These are phyloP conservation scores for Megaustenia siamemsis DNA, from an alignment of 2,888 invertebrate genomes.

Conservation along the genomic window DNA sequence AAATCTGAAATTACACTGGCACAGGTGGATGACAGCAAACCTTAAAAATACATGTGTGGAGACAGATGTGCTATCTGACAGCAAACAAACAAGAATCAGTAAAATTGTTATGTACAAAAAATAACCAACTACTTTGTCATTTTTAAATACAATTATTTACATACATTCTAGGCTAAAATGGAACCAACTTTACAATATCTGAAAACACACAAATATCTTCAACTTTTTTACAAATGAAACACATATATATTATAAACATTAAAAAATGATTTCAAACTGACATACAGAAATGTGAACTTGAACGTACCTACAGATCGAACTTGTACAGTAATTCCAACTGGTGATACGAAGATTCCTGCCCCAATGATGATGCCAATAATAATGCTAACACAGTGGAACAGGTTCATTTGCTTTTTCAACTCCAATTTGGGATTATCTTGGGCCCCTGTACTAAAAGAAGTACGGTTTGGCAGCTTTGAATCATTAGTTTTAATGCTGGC, in stretches of 20 bases:
- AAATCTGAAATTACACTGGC: too few relatives aligned
- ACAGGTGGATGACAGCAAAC: too few relatives aligned
- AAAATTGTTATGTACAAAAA: too few relatives aligned
- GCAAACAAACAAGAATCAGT: too few relatives aligned
- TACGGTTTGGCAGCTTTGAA: not conserved
- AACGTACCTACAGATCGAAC: slow-evolving; percentile 85
- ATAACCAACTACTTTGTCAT: too few relatives aligned
- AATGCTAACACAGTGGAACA: slow-evolving; percentile 72
- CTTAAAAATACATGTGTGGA: too few relatives aligned
- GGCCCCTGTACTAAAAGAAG: not conserved
- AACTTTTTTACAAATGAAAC: not conserved
- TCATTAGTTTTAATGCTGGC: too few relatives aligned
- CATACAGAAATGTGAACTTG: not conserved
- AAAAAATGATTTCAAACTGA: not conserved
- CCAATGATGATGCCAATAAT: slow-evolving; percentile 91
- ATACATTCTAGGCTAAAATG: too few relatives aligned
- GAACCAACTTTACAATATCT: not conserved
- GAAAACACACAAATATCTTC: not conserved
- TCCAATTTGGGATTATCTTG: slow-evolving; percentile 58
- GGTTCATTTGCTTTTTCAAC: slow-evolving; percentile 70
- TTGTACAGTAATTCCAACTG: slow-evolving; percentile 90
- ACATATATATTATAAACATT: not conserved
- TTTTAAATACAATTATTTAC: too few relatives aligned
- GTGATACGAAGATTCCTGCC: slow-evolving; percentile 96
- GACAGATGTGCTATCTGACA: too few relatives aligned